A percentile compares a stretch with the other conserved stretches of the same genome.
Evolutionary conservation across 2,797 vertebrate species (phyloP).

Genomic region (Otus scops): DNA sequence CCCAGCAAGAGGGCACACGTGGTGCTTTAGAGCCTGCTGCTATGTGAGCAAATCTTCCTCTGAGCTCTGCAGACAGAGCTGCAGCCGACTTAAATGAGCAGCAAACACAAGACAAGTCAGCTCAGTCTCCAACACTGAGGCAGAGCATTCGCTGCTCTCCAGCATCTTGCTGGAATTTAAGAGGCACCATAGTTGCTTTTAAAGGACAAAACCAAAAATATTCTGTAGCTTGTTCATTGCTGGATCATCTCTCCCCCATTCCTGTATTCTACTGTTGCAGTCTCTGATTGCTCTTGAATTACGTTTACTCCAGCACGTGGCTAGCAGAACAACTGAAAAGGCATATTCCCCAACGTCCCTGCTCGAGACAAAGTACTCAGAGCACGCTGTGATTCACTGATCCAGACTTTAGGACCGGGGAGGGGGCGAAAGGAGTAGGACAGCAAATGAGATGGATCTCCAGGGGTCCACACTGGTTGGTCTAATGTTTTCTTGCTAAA

Average conservation of each 20-base stretch:
- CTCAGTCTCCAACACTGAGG: not conserved
- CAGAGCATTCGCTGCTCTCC: not conserved
- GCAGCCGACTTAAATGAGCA: not conserved
- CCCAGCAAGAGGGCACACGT: accelerated
- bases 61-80: not conserved
- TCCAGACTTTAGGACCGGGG: not conserved
- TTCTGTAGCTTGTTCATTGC: not conserved
- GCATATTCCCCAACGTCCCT: not conserved
- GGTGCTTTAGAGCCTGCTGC: not conserved
- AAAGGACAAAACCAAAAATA: not conserved
- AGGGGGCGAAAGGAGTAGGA: not conserved
- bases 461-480: not conserved
- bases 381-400: not conserved
- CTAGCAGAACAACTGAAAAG: not conserved
- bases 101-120: not conserved
- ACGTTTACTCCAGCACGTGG: not conserved
- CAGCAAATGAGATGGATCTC: not conserved
- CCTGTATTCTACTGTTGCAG: not conserved
- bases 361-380: not conserved
- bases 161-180: not conserved
- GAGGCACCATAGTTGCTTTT: not conserved
- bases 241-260: not conserved
- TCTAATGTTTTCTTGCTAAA: not conserved
- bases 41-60: not conserved
- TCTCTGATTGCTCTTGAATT: not conserved